Base-by-base conservation (phyloP, 2,888 invertebrate genomes). In the Rhogogaster chlorosoma region DNA sequence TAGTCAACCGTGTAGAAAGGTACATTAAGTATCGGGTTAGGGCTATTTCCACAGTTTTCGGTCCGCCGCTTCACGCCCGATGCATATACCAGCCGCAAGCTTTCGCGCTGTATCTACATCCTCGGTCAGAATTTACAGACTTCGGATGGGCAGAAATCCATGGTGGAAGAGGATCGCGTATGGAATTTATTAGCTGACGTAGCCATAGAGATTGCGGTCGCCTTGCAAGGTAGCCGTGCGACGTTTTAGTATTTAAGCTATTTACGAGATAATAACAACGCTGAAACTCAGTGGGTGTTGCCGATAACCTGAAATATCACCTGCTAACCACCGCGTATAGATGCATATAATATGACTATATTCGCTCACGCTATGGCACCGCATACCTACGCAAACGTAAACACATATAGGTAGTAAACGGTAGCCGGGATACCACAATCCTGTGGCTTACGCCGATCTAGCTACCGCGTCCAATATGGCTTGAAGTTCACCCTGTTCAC, bases 221-320 rank as follows among this genome's bases (percentile, higher is more conserved):
- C n/a, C 67, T 61, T 70, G 15, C 53, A 32, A 83, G 83, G 67
- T 38, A 45, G 67, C 45, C 83, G 32, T 73, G 22, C 83, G n/a
- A 38, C 67, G 83, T 57, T 83, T 45, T 36, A 49, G 83, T 83
- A 83, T 83, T 83, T 83, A 83, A 67, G 83, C 83, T 83, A 83
- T 83, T 83, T 83, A 83, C 83, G 83, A 83, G 83, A 83, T 38
- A 82, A 83, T 83, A 70, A 61, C 83, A 15, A 29, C 45, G 45
- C 64, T 26, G 83, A 49, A 49, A 67, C 67, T 26, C 70, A 32
- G 45, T 29, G 45, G 83, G 83, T 42, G 67, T 67, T 61, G 49
- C 70, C 64, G 67, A 83, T 83, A 83, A 83, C 67, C 45, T 26
- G 26, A 80, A 80, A 80, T 80, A 80, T 80, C 64, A 36, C 80